Base-by-base conservation (phyloP, 2,797 vertebrate genomes). In the Tapirus indicus region DNA sequence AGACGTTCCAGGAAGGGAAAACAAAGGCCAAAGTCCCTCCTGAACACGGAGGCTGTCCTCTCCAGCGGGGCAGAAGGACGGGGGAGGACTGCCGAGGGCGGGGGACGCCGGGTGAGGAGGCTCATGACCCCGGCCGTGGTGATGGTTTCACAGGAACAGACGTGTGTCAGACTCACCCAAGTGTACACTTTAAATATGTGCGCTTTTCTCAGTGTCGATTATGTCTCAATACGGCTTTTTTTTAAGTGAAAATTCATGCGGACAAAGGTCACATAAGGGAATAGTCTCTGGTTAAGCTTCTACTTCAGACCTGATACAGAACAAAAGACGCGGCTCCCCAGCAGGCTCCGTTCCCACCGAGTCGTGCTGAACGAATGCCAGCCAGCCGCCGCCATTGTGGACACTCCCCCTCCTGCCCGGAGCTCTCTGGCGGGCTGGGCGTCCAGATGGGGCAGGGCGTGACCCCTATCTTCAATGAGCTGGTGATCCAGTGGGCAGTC, bases 81-180 rank as follows among this genome's bases (percentile, higher is more conserved):
- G 16, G 25, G 23, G 4, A 29, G 38, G 54, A 21, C n/a, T 6
- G 54, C 52, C 21, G 0, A 35, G 77, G 11, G 11, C 23, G 14
- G 49, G 49, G 14, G 49, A 52, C 1, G 7, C 4, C 13, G 1
- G n/a, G 13, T 9, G 1, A 1, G 9, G 20, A 23, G 1, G 3
- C 2, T 10, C 32, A 1, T 7, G 1, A 18, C 9, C 35, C 1
- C 1, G 27, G 12, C 0, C 0, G 27, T 12, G 41, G 47, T n/a
- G 11, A 27, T 0, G 16, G 25, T 21, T 3, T 4, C 56, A 17
- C 35, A 8, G 20, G 35, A 0, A 0, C 2, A 17, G 17, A 56
- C 3, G n/a, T 0, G 14, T 0, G 16, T 58, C 32, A 88, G 29
- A 6, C 7, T 11, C 23, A 6, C 78, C 35, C 2, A 1, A 16